Evolutionary conservation across 2,888 invertebrate genomes (phyloP), one percentile per base, ranked within the genome.

Genomic region (Cheiracanthium punctorium): DNA sequence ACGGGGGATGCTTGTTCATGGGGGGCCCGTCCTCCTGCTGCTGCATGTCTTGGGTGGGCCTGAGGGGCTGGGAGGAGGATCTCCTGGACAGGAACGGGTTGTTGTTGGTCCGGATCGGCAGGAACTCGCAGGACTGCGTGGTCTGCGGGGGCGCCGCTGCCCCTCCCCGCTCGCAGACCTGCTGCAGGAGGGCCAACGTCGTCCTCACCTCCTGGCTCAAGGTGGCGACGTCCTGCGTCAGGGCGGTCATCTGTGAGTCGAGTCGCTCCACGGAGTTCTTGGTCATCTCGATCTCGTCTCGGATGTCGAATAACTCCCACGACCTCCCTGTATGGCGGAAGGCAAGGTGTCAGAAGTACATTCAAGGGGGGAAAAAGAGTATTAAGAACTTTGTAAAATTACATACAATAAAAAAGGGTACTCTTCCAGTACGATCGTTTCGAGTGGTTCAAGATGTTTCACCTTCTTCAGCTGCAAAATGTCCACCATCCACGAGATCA

Each of bases 211-310:
- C 96, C 92, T 95, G 94, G 90, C 96, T 96, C 64, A 97, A 93
- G 30, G 95, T 95, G 0, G 96, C 96, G 28, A 97, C 96, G 91
- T 97, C 96, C 90, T 96, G 95, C 91, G 96, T 96, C 88, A 96
- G 92, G 67, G 95, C 95, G 17, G 95, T 94, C 72, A 96, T 95
- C 91, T 96, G 96, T 0, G 95, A 95, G 90, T 96, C 96, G 58
- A 96, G 93, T 89, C 95, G 93, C 90, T 96, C 96, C 17, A 95
- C 94, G 8, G 92, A 92, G 69, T 80, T 88, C 43, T 88, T 88
- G n/a, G 89, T 89, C 28, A 88, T 72, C 48, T 89, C 88, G 12
- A 89, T 75, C 37, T 89, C 88, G 48, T 89, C 88, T 0, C 88
- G 81, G 32, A 89, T 73, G 69, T 89, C 88, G 32, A 86, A 82